phyloP scores from a whole-genome alignment of 2,888 invertebrate genomes.

The Fragum fragum region DNA sequence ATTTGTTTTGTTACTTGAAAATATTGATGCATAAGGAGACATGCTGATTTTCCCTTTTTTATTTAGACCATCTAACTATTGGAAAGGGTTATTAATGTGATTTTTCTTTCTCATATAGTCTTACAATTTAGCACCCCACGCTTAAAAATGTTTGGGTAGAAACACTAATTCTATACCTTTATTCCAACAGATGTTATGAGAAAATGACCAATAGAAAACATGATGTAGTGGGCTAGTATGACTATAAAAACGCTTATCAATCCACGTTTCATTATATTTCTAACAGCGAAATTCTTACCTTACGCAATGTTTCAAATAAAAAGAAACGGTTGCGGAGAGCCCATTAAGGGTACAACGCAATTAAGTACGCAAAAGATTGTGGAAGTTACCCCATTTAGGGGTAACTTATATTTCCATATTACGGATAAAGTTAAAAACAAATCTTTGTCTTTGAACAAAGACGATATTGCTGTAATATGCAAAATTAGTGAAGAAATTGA shows the following conservation, averaged over 20 bases:
- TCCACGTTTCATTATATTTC: neutral
- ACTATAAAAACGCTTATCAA: neutral
- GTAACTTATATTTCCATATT: neutral
- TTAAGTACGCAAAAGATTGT: neutral
- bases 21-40: no score
- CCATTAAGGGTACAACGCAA: neutral
- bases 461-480: neutral
- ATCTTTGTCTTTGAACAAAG: neutral
- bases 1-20: no score
- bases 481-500: neutral
- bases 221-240: neutral
- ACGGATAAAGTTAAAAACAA: neutral
- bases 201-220: neutral
- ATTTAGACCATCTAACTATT: neutral
- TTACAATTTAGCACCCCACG: no score
- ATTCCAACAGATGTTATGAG: neutral
- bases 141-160: neutral
- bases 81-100: no score
- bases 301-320: neutral
- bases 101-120: no score
- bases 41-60: neutral
- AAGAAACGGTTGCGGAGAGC: neutral
- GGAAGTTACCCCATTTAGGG: neutral
- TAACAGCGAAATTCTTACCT: no score
- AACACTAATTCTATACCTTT: neutral